These are phyloP conservation scores for Pelochelys cantorii DNA, from an alignment of 2,797 vertebrate species.

Conservation along the genomic window DNA sequence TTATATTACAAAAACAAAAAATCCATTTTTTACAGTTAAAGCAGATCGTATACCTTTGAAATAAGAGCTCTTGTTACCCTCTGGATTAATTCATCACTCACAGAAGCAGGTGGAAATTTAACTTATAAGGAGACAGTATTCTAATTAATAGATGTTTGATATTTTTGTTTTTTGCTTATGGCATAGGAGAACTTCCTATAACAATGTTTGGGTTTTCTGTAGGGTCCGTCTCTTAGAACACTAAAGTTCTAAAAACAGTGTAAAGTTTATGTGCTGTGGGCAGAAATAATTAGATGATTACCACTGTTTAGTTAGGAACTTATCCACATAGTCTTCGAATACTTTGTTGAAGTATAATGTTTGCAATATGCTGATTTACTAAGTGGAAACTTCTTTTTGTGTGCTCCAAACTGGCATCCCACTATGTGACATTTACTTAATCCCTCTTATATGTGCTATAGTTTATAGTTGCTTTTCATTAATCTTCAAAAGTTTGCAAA, in stretches of 20 bases:
- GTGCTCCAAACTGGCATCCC: not conserved
- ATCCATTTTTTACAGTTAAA: not conserved
- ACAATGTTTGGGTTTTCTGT: not conserved
- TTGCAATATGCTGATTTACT: slow-evolving; percentile 6
- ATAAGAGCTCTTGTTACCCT: not conserved
- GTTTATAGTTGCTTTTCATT: not conserved
- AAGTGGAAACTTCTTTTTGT: not conserved
- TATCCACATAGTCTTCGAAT: slow-evolving; percentile 13
- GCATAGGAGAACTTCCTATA: not conserved
- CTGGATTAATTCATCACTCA: slow-evolving; percentile 3
- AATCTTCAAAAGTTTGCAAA: not conserved
- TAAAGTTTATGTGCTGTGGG: slow-evolving; percentile 36
- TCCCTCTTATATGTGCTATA: not conserved
- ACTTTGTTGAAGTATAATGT: not conserved
- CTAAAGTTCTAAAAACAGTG: not conserved
- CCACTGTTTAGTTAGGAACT: slow-evolving; percentile 19
- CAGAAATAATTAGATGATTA: slow-evolving; percentile 48
- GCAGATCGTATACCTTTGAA: not conserved
- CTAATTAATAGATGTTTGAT: not conserved
- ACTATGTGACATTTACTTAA: not conserved
- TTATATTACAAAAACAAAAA: not conserved
- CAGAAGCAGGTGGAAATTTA: not conserved
- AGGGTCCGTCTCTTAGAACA: not conserved
- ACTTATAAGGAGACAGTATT: not conserved
- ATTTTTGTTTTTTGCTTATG: not conserved